These are phyloP conservation scores for Aporophyla nigra DNA, from an alignment of 2,888 invertebrate genomes.

Conservation along the genomic window DNA sequence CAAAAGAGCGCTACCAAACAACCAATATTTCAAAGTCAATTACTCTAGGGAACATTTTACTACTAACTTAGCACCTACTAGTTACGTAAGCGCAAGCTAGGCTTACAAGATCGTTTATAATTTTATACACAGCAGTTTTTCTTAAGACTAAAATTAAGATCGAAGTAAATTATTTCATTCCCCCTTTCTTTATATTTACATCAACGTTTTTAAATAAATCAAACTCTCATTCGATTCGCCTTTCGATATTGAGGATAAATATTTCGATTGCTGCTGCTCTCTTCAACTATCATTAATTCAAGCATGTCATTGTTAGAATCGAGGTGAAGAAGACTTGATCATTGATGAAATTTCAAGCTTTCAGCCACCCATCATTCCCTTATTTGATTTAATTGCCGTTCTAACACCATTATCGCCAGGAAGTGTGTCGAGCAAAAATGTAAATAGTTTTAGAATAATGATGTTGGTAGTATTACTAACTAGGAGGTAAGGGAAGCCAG, in stretches of 20 bases:
- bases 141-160: conserved; percentile 88
- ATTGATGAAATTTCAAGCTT: conserved; percentile 90
- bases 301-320: conserved; percentile 66
- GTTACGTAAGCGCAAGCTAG: conserved; percentile 87
- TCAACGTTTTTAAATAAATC: conserved; percentile 46
- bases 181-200: conserved; percentile 61
- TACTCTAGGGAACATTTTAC: conserved; percentile 95
- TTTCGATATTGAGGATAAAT: conserved; percentile 55
- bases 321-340: conserved; percentile 75
- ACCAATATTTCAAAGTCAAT: conserved; percentile 95
- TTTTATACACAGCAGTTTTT: conserved; percentile 89
- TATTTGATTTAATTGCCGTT: conserved; percentile 74
- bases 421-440: conserved; percentile 87
- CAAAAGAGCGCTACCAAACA: conserved; percentile 69
- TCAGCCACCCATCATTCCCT: conserved; percentile 78
- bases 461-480: conserved; percentile 83
- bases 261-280: conserved; percentile 75
- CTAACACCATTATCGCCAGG: conserved; percentile 81
- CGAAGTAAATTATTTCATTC: conserved; percentile 68
- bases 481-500: conserved; percentile 84
- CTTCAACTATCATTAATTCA: conserved; percentile 62
- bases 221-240: conserved; percentile 58
- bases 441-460: conserved; percentile 84
- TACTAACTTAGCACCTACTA: conserved; percentile 91
- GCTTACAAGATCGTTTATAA: conserved; percentile 89